A percentile compares a stretch with the other conserved stretches of the same genome.
These are phyloP conservation scores for Leuciscus waleckii DNA, from an alignment of 2,797 vertebrate genomes.

Conservation along the genomic window DNA sequence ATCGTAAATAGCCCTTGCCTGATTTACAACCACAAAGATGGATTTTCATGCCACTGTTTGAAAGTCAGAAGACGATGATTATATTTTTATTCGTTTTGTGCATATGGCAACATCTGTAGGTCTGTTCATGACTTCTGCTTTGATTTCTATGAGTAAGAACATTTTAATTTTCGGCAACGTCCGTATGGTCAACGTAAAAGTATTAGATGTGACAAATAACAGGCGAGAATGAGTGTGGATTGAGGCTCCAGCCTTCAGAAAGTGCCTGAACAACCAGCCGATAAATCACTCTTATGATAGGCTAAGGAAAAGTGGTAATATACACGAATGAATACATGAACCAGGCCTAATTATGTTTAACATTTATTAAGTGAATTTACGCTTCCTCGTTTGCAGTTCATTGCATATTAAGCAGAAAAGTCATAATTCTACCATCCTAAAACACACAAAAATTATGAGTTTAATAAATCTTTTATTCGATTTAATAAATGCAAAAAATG, in stretches of 20 bases:
- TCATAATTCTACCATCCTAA: not conserved
- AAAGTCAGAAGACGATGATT: not conserved
- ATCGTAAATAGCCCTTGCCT: constrained; percentile 6
- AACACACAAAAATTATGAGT: not conserved
- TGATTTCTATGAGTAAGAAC: not conserved
- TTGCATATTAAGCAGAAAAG: not conserved
- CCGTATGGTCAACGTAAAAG: not conserved
- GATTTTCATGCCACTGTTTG: constrained; percentile 18
- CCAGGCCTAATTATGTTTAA: not conserved
- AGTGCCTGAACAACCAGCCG: not conserved
- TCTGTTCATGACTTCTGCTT: not conserved
- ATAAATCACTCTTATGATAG: not conserved
- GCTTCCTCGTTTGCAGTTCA: not conserved
- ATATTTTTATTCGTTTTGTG: not conserved
- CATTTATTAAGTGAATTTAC: constrained; percentile 1
- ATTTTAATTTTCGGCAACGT: not conserved
- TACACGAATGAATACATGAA: not conserved
- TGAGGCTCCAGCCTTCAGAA: not conserved
- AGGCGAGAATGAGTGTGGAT: not conserved
- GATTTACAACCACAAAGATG: constrained; percentile 31
- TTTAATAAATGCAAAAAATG: not conserved
- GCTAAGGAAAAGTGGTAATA: not conserved
- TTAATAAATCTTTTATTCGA: not conserved
- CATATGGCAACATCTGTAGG: not conserved
- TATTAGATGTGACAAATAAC: not conserved